Percentiles rank a stretch among this genome's conserved stretches.
phyloP scores from a whole-genome alignment of 2,797 vertebrate genomes.

The Sus cebifrons region DNA sequence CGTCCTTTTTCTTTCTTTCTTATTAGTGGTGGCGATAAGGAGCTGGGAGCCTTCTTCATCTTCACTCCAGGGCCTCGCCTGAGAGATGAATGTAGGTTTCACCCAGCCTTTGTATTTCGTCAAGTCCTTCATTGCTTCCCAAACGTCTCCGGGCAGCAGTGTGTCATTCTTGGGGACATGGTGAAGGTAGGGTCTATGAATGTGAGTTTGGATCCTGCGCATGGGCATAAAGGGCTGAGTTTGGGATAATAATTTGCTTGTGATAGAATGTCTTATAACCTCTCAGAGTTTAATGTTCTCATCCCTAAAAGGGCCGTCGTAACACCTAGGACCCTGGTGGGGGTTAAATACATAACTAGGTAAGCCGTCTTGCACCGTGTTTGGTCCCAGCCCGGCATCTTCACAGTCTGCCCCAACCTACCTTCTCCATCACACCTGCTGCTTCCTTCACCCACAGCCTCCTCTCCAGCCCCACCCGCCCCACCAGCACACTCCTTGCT shows the following conservation, averaged over 20 bases:
- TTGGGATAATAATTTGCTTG: neutral
- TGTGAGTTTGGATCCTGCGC: neutral
- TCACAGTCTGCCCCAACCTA: neutral
- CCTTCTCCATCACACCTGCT: neutral
- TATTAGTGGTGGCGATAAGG: neutral
- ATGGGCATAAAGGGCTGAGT: neutral
- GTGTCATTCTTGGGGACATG: neutral
- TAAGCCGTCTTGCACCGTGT: accelerated
- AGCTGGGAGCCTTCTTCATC: neutral
- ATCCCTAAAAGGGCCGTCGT: neutral
- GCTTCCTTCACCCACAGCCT: neutral
- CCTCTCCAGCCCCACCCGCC: accelerated
- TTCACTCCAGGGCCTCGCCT: neutral
- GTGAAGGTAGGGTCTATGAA: neutral
- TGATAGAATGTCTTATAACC: neutral
- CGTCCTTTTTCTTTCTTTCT: neutral
- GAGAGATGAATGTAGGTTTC: neutral
- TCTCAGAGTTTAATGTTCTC: neutral
- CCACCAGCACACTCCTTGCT: accelerated
- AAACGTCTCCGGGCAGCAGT: neutral
- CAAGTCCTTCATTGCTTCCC: neutral
- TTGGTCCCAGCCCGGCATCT: neutral
- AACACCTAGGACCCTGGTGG: accelerated
- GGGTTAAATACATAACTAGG: accelerated
- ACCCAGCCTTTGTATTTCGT: neutral